These are phyloP conservation scores for Mus musculus DNA, from an alignment of 2,113 vertebrate genomes.

Conservation along the genomic window DNA sequence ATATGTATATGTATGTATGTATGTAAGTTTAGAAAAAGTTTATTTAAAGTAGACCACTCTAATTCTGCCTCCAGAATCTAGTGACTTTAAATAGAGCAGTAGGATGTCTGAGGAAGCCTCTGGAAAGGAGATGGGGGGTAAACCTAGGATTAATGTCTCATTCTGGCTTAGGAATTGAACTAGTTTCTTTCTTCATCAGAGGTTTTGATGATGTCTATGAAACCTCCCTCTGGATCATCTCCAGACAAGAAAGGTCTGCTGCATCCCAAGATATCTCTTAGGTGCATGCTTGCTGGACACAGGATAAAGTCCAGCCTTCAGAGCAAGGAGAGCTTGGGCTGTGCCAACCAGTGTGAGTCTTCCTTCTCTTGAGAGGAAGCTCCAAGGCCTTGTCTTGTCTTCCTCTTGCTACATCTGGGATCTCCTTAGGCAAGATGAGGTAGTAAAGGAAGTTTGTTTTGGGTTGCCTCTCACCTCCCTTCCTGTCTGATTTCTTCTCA, in stretches of 20 bases:
- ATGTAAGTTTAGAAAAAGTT: too few relatives aligned
- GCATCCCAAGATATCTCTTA: background rate
- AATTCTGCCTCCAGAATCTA: background rate
- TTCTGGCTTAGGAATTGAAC: too few relatives aligned
- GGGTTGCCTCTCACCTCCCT: background rate
- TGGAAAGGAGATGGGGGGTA: background rate
- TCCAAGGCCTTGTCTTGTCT: background rate
- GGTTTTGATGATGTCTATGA: background rate
- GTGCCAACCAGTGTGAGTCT: background rate
- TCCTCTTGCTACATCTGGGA: background rate
- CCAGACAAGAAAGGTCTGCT: background rate
- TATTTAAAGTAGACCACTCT: background rate
- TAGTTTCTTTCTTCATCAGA: background rate
- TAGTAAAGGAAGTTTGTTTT: constrained; percentile 43
- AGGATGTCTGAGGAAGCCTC: too few relatives aligned
- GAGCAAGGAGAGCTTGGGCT: background rate
- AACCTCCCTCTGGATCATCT: background rate
- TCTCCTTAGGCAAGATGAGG: background rate
- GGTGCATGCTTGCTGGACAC: background rate
- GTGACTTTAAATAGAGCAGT: background rate
- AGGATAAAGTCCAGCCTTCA: background rate
- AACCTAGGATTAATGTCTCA: background rate
- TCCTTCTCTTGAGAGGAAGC: background rate
- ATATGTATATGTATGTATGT: too few relatives aligned
- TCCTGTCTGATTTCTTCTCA: background rate